Percentiles rank a stretch among this genome's conserved stretches.
Conservation (phyloP, 2,113 vertebrate genomes). For the Nibea albiflora region DNA sequence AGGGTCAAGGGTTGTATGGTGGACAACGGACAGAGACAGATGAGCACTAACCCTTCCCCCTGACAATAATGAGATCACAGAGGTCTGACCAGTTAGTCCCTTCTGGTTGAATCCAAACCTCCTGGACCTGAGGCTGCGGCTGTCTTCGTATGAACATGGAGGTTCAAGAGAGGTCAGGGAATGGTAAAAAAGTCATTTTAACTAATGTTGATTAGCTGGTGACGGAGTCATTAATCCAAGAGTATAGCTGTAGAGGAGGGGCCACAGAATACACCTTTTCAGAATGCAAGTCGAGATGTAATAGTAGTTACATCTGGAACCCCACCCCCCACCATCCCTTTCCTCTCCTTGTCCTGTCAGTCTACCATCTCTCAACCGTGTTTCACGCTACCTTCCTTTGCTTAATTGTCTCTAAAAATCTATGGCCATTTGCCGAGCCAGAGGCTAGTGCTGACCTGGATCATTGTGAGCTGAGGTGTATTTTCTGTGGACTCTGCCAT, state of each 20-base stretch:
- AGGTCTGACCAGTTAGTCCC: no score
- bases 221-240: background rate
- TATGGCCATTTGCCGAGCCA: constrained; percentile 34
- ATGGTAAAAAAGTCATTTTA: background rate
- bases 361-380: constrained; percentile 1
- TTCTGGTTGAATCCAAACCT: background rate
- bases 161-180: background rate
- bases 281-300: no score
- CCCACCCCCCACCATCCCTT: background rate
- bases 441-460: constrained; percentile 34
- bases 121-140: background rate
- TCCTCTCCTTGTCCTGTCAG: background rate
- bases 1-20: background rate
- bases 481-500: constrained; percentile 51
- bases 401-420: constrained; percentile 49
- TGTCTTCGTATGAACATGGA: background rate
- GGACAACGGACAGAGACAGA: background rate
- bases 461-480: constrained; percentile 40
- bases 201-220: background rate
- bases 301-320: no score
- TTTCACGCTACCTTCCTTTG: background rate
- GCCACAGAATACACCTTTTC: background rate
- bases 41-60: no score
- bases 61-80: no score
- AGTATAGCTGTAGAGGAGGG: background rate